These are phyloP conservation scores for Styela clava DNA, from an alignment of 23 tunicate species.

Conservation along the genomic window DNA sequence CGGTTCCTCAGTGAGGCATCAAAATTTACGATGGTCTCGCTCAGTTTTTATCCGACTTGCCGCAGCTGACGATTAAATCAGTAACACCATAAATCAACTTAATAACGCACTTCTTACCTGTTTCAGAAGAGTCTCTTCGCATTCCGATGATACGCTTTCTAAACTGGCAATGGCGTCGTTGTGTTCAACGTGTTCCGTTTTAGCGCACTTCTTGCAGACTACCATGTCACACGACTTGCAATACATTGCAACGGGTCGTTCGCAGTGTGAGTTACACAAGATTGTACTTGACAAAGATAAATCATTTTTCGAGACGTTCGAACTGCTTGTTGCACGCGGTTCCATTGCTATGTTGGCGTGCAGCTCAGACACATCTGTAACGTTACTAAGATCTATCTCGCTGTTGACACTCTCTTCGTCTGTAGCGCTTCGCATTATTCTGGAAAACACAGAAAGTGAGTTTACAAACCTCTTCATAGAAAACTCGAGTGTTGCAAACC, in stretches of 20 bases:
- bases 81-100: too few species aligned
- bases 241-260: slow-evolving; percentile 20
- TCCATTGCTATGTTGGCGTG: slow-evolving; percentile 2
- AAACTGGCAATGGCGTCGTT: neutral
- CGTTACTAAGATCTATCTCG: neutral
- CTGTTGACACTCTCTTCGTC: neutral
- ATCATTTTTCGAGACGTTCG: neutral
- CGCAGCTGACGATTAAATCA: too few species aligned
- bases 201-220: slow-evolving; percentile 13
- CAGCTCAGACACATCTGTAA: slow-evolving; percentile 7
- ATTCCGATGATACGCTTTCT: neutral
- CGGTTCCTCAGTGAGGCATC: too few species aligned
- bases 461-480: too few species aligned
- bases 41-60: too few species aligned
- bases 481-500: too few species aligned
- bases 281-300: neutral
- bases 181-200: slow-evolving; percentile 15
- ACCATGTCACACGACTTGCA: slow-evolving; percentile 30
- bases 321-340: neutral
- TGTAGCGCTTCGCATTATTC: neutral
- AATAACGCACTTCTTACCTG: too few species aligned
- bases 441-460: neutral
- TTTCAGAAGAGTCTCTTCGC: slow-evolving; percentile 21
- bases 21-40: too few species aligned
- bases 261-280: slow-evolving; percentile 3